A percentile compares a stretch with the other conserved stretches of the same genome.
Evolutionary conservation across 1,140 invertebrate species (phyloP).

Genomic region (Drosophila sp.): DNA sequence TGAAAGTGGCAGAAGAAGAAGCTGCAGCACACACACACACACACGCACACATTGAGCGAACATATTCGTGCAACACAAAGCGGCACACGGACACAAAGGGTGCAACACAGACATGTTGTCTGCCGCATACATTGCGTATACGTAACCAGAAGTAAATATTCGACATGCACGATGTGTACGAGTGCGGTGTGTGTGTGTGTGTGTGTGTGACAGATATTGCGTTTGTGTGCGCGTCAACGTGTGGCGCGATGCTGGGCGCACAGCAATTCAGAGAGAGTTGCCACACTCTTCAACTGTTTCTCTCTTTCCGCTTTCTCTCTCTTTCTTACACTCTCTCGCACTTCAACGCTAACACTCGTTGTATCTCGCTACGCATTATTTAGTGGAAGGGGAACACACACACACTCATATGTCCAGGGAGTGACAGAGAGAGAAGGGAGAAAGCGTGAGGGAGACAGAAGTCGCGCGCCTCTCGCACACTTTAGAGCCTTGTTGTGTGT

Average conservation of each 20-base stretch:
- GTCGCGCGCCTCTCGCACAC: constrained; percentile 7
- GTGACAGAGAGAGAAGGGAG: background rate
- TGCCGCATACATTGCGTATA: constrained; percentile 16
- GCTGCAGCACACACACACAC: constrained; percentile 11
- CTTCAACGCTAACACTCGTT: background rate
- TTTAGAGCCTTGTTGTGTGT: constrained; percentile 37
- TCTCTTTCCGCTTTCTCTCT: constrained; percentile 15
- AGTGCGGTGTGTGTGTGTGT: constrained; percentile 10
- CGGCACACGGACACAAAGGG: background rate
- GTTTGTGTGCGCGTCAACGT: constrained; percentile 67
- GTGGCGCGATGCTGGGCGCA: constrained; percentile 59
- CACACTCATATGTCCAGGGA: constrained; percentile 5
- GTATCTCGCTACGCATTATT: constrained; percentile 32
- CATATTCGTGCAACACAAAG: constrained; percentile 2
- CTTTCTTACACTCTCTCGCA: background rate
- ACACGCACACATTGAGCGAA: constrained; percentile 1
- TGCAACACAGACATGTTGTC: constrained; percentile 6
- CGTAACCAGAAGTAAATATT: background rate
- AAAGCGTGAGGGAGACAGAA: background rate
- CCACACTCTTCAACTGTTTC: constrained; percentile 5
- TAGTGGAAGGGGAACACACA: background rate
- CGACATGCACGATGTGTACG: constrained; percentile 8
- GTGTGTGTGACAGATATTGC: constrained; percentile 34
- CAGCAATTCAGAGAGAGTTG: constrained; percentile 54
- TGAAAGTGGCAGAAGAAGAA: constrained; percentile 7